phyloP scores from a whole-genome alignment of 2,888 invertebrate genomes.

The Lepidochrysops patricia region DNA sequence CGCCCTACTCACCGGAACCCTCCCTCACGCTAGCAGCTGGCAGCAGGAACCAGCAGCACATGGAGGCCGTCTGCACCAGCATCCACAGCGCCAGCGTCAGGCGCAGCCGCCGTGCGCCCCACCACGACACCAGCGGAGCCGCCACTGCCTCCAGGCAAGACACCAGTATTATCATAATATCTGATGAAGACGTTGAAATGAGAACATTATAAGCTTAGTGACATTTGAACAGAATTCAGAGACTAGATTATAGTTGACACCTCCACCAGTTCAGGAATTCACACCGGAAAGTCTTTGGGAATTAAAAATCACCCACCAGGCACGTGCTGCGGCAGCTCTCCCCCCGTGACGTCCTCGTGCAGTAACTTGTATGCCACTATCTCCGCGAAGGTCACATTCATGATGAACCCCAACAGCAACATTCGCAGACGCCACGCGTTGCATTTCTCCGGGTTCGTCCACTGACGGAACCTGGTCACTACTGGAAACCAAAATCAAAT shows the following conservation, averaged over 20 bases:
- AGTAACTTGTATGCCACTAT: constrained; percentile 23
- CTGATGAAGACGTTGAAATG: constrained; percentile 18
- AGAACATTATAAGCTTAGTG: not conserved
- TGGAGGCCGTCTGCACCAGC: not conserved
- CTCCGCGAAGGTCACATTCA: constrained; percentile 20
- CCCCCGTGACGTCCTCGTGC: constrained; percentile 19
- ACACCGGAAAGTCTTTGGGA: not conserved
- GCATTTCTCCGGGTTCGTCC: constrained; percentile 15
- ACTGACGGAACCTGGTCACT: not conserved
- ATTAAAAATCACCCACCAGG: constrained; percentile 23
- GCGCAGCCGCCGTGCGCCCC: constrained; percentile 22
- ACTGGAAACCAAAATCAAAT: no score
- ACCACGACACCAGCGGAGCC: constrained; percentile 26
- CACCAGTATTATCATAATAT: constrained; percentile 21
- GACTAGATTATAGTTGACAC: not conserved
- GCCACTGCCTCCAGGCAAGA: constrained; percentile 21
- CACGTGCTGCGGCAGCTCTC: constrained; percentile 19
- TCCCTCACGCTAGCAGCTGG: constrained; percentile 12
- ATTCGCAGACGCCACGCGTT: constrained; percentile 17
- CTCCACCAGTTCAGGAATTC: not conserved
- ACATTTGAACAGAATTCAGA: not conserved
- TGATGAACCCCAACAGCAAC: constrained; percentile 17
- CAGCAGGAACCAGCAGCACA: constrained; percentile 20
- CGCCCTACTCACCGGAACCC: constrained; percentile 21
- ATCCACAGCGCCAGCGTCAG: constrained; percentile 16